Evolutionary conservation across 2,888 invertebrate genomes (phyloP), one percentile per base, ranked within the genome.

Genomic region (Crematogaster levior): DNA sequence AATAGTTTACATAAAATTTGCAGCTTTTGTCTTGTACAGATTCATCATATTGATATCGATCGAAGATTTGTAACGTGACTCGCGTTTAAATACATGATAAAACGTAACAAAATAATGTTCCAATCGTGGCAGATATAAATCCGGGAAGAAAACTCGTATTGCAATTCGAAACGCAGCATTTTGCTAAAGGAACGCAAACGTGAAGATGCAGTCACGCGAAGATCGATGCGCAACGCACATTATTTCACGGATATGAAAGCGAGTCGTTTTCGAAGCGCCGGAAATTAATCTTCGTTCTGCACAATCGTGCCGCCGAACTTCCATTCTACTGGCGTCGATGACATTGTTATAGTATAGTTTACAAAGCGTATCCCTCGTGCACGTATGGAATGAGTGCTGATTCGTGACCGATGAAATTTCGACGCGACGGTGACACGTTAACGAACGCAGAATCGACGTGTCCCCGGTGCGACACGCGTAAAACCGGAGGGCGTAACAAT

Each of bases 401-500:
- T 61, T 73, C 73, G 21, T 15, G 34, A 43, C 30, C 60, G 34
- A 18, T 48, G 61, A 63, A 61, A 63, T 61, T 48, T 24, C 63
- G 63, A 58, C 40, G 72, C 40, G 56, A 37, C 53, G 56, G 24
- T 18, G 70, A 58, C n/a, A 43, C 30, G 27, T 34, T 73, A 43
- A 73, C 46, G 61, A 63, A 74, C 61, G 18, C 53, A 18, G 9
- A 21, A 46, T 61, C 61, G 63, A 24, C 63, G 63, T 10, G 56
- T 72, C 37, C 73, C 9, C 24, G 53, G 30, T 40, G 15, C 21
- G 21, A 46, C 43, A 9, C 43, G 43, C 21, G 61, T 34, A 34
- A 74, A 61, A 61, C 34, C 34, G 46, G n/a, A n/a, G 56, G 27
- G 27, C 40, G 73, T 61, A 61, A 74, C 84, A 77, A 85, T 85